Evolutionary conservation across 2,113 vertebrate species (phyloP), one percentile per base, ranked within the genome.

Genomic region (Parotia lawesii): DNA sequence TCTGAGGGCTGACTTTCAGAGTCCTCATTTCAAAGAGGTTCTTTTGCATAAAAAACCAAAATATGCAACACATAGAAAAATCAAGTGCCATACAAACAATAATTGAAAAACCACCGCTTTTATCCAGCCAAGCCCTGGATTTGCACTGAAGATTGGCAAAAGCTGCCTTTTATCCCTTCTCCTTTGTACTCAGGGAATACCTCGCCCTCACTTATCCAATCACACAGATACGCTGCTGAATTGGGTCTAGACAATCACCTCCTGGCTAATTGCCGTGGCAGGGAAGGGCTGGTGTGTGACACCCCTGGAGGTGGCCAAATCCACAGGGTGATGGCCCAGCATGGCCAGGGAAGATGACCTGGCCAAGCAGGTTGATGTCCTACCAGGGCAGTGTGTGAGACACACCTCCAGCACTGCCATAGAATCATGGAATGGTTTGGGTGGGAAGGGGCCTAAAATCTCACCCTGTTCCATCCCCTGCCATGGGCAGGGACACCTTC

Each of bases 41-140:
- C 35, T 74, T 92, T 67, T 87, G 65, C 65, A 62, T 86, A 66
- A 77, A 33, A 69, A 84, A 37, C 28, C 48, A 72, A 90, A 90
- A 67, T 44, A 47, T 13, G 40, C 70, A 80, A n/a, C 31, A 45
- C 44, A 48, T 5, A 57, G 72, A 47, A 58, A 86, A 84, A 10
- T 11, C 60, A 37, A 64, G 19, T 22, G 17, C 17, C 53, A 40
- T 56, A 47, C 16, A 70, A 77, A 37, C 3, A 82, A 42, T 25
- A 61, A 53, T 28, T 79, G 51, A 65, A 85, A 93, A 61, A n/a
- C 5, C 17, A 6, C 17, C 0, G 0, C 48, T 71, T 88, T 94
- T 58, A 62, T 76, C 29, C 40, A 85, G 62, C 27, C 38, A 64
- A 87, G 27, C 20, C 64, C 69, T 47, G 75, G 33, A 12, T 66